Percentiles rank a stretch among this genome's conserved stretches.
Conservation (phyloP, 2,113 vertebrate species). For the Aegypius monachus region DNA sequence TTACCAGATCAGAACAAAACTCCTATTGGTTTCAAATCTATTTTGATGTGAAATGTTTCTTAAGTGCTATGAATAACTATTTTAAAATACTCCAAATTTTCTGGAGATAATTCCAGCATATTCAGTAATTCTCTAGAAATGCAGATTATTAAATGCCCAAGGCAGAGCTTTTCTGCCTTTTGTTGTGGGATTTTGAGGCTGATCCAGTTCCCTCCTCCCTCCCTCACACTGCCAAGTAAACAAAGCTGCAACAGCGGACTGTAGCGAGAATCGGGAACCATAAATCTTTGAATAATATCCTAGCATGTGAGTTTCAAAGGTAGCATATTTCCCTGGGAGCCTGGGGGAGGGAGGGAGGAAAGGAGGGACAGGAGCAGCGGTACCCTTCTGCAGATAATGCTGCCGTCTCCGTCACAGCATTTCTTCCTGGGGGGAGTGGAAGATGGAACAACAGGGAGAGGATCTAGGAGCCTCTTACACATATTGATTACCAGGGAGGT, state of each 20-base stretch:
- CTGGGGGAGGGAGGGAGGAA: background rate
- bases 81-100: background rate
- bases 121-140: constrained; percentile 9
- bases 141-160: background rate
- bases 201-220: constrained; percentile 17
- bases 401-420: fast-evolving
- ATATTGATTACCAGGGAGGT: background rate
- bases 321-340: background rate
- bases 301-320: background rate
- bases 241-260: background rate
- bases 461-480: background rate
- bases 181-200: background rate
- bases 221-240: constrained; percentile 15
- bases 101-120: background rate
- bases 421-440: background rate
- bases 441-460: background rate
- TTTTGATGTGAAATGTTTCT: background rate
- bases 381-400: background rate
- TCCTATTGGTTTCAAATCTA: background rate
- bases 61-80: background rate
- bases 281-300: background rate
- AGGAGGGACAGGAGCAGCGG: background rate
- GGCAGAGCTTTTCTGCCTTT: constrained; percentile 21
- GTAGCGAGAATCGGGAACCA: background rate
- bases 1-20: background rate